These are phyloP conservation scores for Megathymus violae DNA, from an alignment of 1,140 invertebrate species.

Conservation along the genomic window DNA sequence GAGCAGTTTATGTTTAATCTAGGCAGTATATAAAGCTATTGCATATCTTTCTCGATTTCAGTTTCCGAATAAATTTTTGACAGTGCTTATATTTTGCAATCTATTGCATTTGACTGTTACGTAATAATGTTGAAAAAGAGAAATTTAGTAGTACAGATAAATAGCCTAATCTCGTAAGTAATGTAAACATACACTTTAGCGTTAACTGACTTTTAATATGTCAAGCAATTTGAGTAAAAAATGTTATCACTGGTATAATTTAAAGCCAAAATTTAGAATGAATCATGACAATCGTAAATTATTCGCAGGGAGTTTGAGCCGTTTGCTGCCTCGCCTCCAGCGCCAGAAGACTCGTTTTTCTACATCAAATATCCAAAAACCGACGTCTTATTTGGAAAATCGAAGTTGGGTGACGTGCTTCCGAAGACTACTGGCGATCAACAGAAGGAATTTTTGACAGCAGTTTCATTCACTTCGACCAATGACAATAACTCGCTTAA, in stretches of 20 bases:
- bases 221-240: no score
- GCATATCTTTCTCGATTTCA: slow-evolving; percentile 45
- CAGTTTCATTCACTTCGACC: slow-evolving; percentile 50
- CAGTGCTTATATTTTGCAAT: slow-evolving; percentile 15
- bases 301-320: slow-evolving; percentile 87
- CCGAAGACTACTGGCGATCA: slow-evolving; percentile 43
- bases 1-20: slow-evolving; percentile 32
- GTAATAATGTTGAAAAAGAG: slow-evolving; percentile 60
- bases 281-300: slow-evolving; percentile 25
- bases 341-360: slow-evolving; percentile 89
- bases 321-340: slow-evolving; percentile 87
- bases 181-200: neutral
- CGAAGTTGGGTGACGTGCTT: slow-evolving; percentile 49
- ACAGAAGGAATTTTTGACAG: slow-evolving; percentile 56
- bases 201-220: neutral
- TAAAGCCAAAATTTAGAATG: no score
- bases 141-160: slow-evolving; percentile 63
- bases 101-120: neutral
- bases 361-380: slow-evolving; percentile 85
- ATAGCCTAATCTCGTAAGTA: slow-evolving; percentile 65
- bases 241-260: no score
- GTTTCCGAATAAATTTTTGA: slow-evolving; percentile 42
- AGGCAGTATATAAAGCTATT: slow-evolving; percentile 55
- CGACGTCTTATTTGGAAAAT: slow-evolving; percentile 64
- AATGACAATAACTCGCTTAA: slow-evolving; percentile 68